These are phyloP conservation scores for Lagocephalus sceleratus DNA, from an alignment of 2,797 vertebrate genomes.

Conservation along the genomic window DNA sequence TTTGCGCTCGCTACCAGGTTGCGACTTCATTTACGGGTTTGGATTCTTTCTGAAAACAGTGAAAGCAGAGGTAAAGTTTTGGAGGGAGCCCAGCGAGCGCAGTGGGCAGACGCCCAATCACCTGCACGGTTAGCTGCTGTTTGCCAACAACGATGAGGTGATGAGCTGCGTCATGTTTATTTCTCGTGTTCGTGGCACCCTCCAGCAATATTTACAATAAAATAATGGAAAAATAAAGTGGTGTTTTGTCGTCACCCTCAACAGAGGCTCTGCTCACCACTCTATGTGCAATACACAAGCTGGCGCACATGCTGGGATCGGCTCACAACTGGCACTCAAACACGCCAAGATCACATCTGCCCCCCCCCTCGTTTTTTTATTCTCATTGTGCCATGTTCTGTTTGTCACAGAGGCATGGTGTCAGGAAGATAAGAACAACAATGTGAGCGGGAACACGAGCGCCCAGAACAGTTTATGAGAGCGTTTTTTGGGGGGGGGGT, in stretches of 20 bases:
- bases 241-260: conserved; percentile 55
- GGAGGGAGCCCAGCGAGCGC: conserved; percentile 6
- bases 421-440: conserved; percentile 68
- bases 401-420: conserved; percentile 60
- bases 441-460: conserved; percentile 42
- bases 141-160: conserved; percentile 29
- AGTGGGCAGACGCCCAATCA: conserved; percentile 39
- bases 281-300: conserved; percentile 16
- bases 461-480: conserved; percentile 55
- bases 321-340: conserved; percentile 7
- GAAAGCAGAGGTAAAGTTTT: too few relatives aligned
- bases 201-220: conserved; percentile 55
- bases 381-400: conserved; percentile 53
- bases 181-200: conserved; percentile 9
- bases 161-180: conserved; percentile 20
- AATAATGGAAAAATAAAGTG: conserved; percentile 61
- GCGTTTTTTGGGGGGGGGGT: conserved; percentile 39
- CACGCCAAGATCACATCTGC: conserved; percentile 36
- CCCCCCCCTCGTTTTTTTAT: conserved; percentile 36
- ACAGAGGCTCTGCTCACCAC: conserved; percentile 34
- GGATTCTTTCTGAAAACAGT: not conserved
- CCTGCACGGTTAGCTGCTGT: not conserved
- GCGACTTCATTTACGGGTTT: not conserved
- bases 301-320: conserved; percentile 2
- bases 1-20: conserved; percentile 12